A percentile compares a stretch with the other conserved stretches of the same genome.
Evolutionary conservation across 1,140 invertebrate species (phyloP).

Genomic region (Caenorhabditis inopinata): DNA sequence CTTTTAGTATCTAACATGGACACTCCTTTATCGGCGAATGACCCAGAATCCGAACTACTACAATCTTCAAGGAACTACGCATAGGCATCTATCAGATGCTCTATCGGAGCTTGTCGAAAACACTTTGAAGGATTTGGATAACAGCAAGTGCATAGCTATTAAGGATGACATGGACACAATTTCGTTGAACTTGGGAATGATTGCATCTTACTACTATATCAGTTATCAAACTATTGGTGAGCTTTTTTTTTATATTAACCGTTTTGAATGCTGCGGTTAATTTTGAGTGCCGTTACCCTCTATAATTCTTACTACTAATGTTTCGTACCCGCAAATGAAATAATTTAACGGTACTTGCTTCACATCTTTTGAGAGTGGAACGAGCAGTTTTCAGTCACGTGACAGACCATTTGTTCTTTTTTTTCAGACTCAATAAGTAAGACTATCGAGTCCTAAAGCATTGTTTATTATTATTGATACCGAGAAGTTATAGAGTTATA

Average conservation of each 20-base stretch:
- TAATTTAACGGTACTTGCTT: too few relatives aligned
- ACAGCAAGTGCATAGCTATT: slow-evolving; percentile 94
- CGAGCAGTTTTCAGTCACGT: too few relatives aligned
- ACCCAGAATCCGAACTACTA: slow-evolving; percentile 99
- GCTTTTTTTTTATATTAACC: slow-evolving; percentile 46
- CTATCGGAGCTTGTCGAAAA: slow-evolving; percentile 95
- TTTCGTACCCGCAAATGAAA: too few relatives aligned
- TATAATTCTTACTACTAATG: too few relatives aligned
- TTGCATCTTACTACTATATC: slow-evolving; percentile 99
- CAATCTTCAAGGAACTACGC: slow-evolving; percentile 86
- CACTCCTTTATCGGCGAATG: slow-evolving; percentile 90
- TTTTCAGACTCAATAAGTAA: too few relatives aligned
- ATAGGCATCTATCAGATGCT: slow-evolving; percentile 90
- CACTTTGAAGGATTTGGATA: slow-evolving; percentile 89
- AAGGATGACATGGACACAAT: slow-evolving; percentile 96
- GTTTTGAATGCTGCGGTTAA: slow-evolving; percentile 41
- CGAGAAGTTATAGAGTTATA: too few relatives aligned
- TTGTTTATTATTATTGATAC: too few relatives aligned
- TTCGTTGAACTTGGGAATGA: slow-evolving; percentile 97
- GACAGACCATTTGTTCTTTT: too few relatives aligned
- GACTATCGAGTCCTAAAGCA: too few relatives aligned
- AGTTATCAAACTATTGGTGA: slow-evolving; percentile 96
- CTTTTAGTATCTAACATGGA: slow-evolving; percentile 90
- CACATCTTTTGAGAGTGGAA: too few relatives aligned
- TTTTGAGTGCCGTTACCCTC: slow-evolving; percentile 83